A percentile compares a stretch with the other conserved stretches of the same genome.
Conservation (phyloP, 2,888 invertebrate species). For the Meliscaeva auricollis region DNA sequence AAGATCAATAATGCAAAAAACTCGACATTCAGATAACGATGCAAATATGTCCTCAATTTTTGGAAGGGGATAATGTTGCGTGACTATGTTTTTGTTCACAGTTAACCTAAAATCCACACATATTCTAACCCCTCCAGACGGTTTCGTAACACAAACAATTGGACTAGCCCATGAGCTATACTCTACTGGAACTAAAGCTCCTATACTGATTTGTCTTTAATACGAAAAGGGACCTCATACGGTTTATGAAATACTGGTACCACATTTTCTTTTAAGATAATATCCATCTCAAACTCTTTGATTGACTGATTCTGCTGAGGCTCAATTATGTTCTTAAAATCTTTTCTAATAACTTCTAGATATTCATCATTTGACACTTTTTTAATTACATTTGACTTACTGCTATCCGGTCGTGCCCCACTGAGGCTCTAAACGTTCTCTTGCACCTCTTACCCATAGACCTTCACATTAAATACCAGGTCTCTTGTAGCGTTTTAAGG, state of each 20-base stretch:
- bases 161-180: constrained; percentile 7
- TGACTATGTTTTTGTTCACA: constrained; percentile 10
- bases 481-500: no score
- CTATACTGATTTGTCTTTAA: constrained; percentile 18
- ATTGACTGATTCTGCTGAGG: constrained; percentile 20
- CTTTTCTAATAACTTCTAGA: constrained; percentile 3
- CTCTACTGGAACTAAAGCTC: not conserved
- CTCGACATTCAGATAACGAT: not conserved
- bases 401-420: no score
- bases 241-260: constrained; percentile 9
- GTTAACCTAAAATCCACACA: constrained; percentile 17
- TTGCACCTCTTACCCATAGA: no score
- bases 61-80: constrained; percentile 12
- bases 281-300: constrained; percentile 5
- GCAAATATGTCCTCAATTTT: constrained; percentile 20
- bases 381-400: not conserved
- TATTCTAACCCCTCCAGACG: constrained; percentile 11
- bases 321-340: constrained; percentile 14
- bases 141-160: not conserved
- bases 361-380: constrained; percentile 7
- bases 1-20: not conserved
- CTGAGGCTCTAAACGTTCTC: no score
- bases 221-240: constrained; percentile 10
- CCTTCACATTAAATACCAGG: no score
- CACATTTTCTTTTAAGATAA: constrained; percentile 5